These are phyloP conservation scores for Drosophila cognata DNA, from an alignment of 2,888 invertebrate genomes.

Conservation along the genomic window DNA sequence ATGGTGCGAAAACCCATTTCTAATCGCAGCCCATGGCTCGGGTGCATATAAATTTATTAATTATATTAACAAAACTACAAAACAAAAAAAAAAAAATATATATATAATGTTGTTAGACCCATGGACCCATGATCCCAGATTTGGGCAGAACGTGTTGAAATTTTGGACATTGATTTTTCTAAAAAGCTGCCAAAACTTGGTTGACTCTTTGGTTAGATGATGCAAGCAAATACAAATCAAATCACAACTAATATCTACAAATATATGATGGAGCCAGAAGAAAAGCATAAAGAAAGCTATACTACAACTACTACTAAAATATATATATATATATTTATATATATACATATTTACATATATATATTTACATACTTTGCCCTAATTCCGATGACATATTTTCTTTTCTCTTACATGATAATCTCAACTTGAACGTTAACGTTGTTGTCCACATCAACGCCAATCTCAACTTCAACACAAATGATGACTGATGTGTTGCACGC, in stretches of 20 bases:
- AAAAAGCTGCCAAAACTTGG: not conserved
- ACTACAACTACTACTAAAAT: too few relatives aligned
- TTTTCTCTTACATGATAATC: slow-evolving; percentile 29
- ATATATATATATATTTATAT: not conserved
- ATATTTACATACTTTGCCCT: not conserved
- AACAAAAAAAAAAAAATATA: not conserved
- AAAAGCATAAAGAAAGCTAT: too few relatives aligned
- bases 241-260: not conserved
- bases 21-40: too few relatives aligned
- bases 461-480: not conserved
- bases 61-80: not conserved
- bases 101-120: not conserved
- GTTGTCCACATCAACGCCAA: not conserved
- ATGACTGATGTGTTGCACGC: slow-evolving; percentile 1
- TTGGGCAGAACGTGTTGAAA: not conserved
- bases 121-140: not conserved
- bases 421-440: not conserved
- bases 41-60: too few relatives aligned
- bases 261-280: not conserved
- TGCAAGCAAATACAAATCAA: not conserved
- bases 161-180: not conserved
- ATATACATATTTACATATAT: not conserved
- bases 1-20: too few relatives aligned
- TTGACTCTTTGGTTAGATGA: not conserved
- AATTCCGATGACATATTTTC: slow-evolving; percentile 23